phyloP scores from a whole-genome alignment of 2,888 invertebrate species.

The Polia nebulosa region DNA sequence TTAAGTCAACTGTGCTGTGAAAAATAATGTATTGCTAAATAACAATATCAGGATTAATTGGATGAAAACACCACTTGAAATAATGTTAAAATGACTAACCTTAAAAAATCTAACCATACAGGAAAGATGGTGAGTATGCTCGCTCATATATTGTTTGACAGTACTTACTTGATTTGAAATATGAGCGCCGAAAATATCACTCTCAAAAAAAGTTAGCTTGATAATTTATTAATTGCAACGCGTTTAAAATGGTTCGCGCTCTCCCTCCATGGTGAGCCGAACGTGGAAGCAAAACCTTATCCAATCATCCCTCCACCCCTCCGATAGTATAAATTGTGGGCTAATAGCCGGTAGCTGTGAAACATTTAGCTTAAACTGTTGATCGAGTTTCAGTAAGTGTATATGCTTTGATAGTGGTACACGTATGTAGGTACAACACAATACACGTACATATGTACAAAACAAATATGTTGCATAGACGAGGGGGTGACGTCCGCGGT shows the following conservation, averaged over 20 bases:
- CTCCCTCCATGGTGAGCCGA: not conserved
- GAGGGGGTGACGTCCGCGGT: slow-evolving; percentile 62
- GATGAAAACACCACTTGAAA: not conserved
- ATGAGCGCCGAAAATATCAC: not conserved
- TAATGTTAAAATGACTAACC: not conserved
- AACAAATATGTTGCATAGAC: not conserved
- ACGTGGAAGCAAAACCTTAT: slow-evolving; percentile 16
- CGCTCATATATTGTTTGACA: not conserved
- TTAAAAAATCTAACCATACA: not conserved
- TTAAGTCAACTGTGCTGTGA: slow-evolving; percentile 25
- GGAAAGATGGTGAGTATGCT: slow-evolving; percentile 15
- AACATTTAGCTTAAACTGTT: not conserved
- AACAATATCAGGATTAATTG: not conserved
- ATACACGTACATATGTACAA: slow-evolving; percentile 5
- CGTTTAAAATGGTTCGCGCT: slow-evolving; percentile 3
- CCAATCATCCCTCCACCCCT: slow-evolving; percentile 3
- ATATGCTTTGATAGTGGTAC: not conserved
- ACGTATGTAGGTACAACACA: slow-evolving; percentile 1
- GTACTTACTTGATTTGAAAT: not conserved
- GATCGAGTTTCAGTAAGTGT: slow-evolving; percentile 7
- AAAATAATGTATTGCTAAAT: not conserved
- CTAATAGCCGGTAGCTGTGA: slow-evolving; percentile 13
- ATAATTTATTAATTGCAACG: not conserved
- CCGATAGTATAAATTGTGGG: slow-evolving; percentile 27
- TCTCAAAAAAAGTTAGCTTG: not conserved